Percentiles rank a stretch among this genome's conserved stretches.
These are phyloP conservation scores for Odontomyia ornata DNA, from an alignment of 2,888 invertebrate genomes.

Conservation along the genomic window DNA sequence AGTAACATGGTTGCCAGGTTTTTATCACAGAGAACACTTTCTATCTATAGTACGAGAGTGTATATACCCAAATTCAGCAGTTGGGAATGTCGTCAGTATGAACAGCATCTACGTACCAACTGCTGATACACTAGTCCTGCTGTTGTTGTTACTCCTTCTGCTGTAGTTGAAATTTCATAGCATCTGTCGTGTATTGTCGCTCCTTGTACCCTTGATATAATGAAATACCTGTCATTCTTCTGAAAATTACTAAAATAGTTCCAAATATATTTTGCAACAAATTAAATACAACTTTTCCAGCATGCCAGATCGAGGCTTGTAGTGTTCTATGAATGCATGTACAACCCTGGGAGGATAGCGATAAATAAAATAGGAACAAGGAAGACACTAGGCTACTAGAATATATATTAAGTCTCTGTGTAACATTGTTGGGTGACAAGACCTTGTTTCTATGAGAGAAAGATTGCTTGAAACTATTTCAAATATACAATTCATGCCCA, in stretches of 20 bases:
- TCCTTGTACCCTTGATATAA: neutral
- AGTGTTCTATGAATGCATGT: neutral
- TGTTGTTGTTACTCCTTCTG: too few relatives aligned
- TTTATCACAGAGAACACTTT: neutral
- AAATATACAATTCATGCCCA: neutral
- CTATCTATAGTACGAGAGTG: too few relatives aligned
- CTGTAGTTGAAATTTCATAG: too few relatives aligned
- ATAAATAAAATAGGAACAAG: neutral
- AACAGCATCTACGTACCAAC: too few relatives aligned
- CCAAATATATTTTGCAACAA: constrained; percentile 34
- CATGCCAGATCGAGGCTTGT: neutral
- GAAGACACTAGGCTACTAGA: neutral
- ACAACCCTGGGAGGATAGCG: neutral
- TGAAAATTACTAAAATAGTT: constrained; percentile 37
- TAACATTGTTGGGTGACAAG: neutral
- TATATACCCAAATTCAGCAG: too few relatives aligned
- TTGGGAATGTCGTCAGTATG: too few relatives aligned
- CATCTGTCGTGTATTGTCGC: neutral
- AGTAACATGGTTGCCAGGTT: neutral
- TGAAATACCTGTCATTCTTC: constrained; percentile 37
- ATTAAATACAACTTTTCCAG: constrained; percentile 26
- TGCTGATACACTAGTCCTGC: too few relatives aligned
- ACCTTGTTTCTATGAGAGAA: neutral
- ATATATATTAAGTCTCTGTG: neutral
- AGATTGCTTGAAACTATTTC: neutral